Conservation (phyloP, 1,140 invertebrate species). For the Pseudachorutes palmiensis region DNA sequence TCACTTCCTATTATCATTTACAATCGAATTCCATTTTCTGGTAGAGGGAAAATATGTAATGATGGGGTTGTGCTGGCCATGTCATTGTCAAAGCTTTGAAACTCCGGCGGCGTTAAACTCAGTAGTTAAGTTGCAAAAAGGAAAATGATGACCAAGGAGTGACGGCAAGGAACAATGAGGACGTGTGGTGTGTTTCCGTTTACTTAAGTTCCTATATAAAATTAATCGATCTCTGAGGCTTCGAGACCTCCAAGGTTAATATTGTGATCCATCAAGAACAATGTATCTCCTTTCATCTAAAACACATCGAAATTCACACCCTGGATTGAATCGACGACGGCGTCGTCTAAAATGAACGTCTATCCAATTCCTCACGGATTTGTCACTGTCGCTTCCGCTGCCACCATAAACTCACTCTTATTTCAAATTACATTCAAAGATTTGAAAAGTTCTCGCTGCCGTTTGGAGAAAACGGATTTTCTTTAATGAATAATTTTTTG, state of each 20-base stretch:
- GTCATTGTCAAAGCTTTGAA: neutral
- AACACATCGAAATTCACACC: conserved; percentile 3
- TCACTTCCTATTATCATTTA: conserved; percentile 9
- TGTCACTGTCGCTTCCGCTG: conserved; percentile 3
- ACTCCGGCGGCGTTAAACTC: no score
- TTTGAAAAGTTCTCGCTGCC: neutral
- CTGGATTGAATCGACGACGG: neutral
- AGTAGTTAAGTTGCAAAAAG: no score
- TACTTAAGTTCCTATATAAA: neutral
- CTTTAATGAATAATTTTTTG: no score
- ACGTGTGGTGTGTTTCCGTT: neutral
- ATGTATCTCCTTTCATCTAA: neutral
- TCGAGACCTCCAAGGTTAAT: conserved; percentile 7
- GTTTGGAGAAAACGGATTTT: neutral
- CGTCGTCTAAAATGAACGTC: neutral
- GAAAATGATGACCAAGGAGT: no score
- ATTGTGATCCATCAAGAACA: conserved; percentile 11
- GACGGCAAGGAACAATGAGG: neutral
- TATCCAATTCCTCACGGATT: neutral
- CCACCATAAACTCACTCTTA: neutral
- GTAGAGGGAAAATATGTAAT: neutral
- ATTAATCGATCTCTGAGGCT: conserved; percentile 1
- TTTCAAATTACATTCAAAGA: neutral
- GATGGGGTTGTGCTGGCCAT: neutral
- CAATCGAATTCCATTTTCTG: neutral